A percentile compares a stretch with the other conserved stretches of the same genome.
phyloP scores from a whole-genome alignment of 2,797 vertebrate genomes.

The Neosilurus hyrtlii region DNA sequence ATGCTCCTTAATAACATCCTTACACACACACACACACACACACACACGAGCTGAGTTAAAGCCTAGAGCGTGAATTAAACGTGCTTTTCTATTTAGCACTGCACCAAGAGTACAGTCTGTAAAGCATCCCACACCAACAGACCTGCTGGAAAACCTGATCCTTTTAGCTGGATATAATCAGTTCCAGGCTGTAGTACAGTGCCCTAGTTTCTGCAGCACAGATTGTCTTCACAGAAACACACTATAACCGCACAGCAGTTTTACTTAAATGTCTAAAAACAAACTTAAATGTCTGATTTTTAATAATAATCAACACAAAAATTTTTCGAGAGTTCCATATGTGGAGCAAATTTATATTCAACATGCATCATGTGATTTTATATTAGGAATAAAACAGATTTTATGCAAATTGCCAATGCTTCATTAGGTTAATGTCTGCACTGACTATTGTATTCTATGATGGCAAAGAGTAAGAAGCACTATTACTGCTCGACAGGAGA shows the following conservation, averaged over 20 bases:
- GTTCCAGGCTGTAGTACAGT: slow-evolving; percentile 1
- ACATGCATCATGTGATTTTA: background rate
- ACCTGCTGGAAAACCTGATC: background rate
- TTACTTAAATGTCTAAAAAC: background rate
- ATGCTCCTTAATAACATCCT: background rate
- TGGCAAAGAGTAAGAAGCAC: background rate
- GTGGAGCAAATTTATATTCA: background rate
- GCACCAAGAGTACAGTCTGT: background rate
- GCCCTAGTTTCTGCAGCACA: slow-evolving; percentile 32
- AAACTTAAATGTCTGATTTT: background rate
- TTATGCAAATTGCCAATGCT: background rate
- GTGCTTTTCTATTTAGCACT: background rate
- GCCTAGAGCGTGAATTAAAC: background rate
- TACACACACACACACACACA: background rate
- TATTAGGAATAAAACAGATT: background rate
- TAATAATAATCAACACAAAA: background rate
- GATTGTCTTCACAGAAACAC: background rate
- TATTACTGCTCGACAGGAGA: background rate
- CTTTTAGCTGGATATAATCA: background rate
- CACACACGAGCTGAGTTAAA: background rate
- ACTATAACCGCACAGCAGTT: background rate
- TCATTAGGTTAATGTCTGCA: background rate
- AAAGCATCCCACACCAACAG: background rate
- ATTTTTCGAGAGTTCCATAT: background rate
- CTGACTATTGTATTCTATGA: no score